Conservation (phyloP, 23 tunicate genomes). For the Oikopleura dioica region DNA sequence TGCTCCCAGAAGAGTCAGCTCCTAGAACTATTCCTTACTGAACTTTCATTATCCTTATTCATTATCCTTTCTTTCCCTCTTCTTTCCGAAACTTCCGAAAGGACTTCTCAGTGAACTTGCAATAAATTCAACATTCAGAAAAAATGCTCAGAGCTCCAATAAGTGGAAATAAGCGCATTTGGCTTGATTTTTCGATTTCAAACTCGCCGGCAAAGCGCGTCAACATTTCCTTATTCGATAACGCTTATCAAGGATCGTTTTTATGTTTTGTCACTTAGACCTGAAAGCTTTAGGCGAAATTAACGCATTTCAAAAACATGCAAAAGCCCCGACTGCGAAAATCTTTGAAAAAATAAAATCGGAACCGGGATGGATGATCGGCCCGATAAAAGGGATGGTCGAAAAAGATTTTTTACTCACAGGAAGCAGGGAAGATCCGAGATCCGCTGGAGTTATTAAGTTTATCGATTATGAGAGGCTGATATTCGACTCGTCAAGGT, state of each 20-base stretch:
- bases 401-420: not conserved
- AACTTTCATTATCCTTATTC: too few relatives aligned
- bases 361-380: not conserved
- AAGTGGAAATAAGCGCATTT: not conserved
- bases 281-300: not conserved
- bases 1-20: too few relatives aligned
- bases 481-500: not conserved
- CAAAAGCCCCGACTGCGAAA: not conserved
- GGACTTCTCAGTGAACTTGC: too few relatives aligned
- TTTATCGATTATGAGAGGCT: not conserved
- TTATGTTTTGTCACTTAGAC: too few relatives aligned
- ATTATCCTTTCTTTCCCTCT: too few relatives aligned
- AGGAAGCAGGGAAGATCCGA: not conserved
- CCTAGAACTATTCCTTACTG: too few relatives aligned
- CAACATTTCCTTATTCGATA: not conserved
- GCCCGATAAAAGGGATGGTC: not conserved
- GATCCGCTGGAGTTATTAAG: not conserved
- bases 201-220: not conserved
- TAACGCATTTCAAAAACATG: not conserved
- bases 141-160: conserved; percentile 1
- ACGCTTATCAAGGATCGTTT: not conserved
- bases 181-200: not conserved
- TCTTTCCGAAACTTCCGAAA: too few relatives aligned
- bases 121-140: too few relatives aligned
- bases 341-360: too few relatives aligned